phyloP scores from a whole-genome alignment of 2,797 vertebrate species.

The Aphelocoma californica region DNA sequence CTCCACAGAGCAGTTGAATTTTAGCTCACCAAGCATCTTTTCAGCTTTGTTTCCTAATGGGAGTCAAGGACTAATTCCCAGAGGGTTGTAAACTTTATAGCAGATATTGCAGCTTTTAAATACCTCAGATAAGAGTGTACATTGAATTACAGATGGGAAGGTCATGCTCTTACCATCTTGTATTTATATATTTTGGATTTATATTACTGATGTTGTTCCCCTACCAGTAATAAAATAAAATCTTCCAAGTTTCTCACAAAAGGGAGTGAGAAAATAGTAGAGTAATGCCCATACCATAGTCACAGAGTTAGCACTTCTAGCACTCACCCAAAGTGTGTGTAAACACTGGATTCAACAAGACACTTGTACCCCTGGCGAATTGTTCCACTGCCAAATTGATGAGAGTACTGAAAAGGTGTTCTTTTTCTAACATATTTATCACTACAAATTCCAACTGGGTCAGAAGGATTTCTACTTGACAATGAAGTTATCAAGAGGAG shows the following conservation, averaged over 20 bases:
- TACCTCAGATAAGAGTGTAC: background rate
- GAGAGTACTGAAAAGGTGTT: background rate
- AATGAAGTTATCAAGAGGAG: background rate
- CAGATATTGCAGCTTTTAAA: background rate
- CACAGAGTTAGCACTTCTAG: background rate
- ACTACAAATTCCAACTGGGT: background rate
- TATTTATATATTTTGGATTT: background rate
- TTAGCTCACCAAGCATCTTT: background rate
- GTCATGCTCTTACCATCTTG: background rate
- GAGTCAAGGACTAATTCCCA: background rate
- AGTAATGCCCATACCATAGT: background rate
- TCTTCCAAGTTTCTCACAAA: background rate
- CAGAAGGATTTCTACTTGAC: background rate
- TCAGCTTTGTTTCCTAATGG: background rate
- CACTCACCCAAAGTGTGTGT: background rate
- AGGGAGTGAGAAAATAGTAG: background rate
- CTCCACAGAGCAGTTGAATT: background rate
- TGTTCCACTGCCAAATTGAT: background rate
- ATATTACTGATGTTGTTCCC: background rate
- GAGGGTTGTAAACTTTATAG: background rate
- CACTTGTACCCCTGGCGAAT: background rate
- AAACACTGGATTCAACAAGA: background rate
- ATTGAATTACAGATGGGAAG: background rate
- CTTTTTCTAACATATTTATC: background rate
- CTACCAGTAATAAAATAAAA: background rate